phyloP scores from a whole-genome alignment of 1,140 invertebrate genomes.

The Batillaria attramentaria region DNA sequence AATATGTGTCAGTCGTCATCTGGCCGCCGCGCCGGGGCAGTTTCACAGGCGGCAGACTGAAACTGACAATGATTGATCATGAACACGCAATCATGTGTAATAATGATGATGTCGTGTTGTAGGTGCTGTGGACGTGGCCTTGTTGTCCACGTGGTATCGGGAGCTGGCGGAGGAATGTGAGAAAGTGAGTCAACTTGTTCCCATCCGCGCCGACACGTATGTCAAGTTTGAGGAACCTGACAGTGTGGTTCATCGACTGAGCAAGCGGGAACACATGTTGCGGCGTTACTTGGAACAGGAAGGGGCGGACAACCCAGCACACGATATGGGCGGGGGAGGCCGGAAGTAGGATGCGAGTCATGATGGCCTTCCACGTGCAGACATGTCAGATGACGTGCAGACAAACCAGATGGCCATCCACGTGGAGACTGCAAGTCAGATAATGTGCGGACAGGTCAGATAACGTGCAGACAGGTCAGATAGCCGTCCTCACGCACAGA shows the following conservation, averaged over 20 bases:
- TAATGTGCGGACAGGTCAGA: neutral
- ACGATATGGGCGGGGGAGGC: neutral
- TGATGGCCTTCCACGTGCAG: neutral
- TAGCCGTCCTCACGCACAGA: neutral
- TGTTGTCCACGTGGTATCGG: constrained; percentile 15
- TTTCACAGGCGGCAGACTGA: too few relatives aligned
- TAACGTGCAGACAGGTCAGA: neutral
- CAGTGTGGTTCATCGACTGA: neutral
- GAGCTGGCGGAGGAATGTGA: constrained; percentile 24
- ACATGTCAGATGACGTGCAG: neutral
- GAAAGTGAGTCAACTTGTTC: constrained; percentile 6
- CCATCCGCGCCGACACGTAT: constrained; percentile 22
- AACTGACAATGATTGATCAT: too few relatives aligned
- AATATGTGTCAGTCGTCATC: too few relatives aligned
- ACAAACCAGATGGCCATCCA: neutral
- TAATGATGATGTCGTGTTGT: too few relatives aligned
- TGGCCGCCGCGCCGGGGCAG: too few relatives aligned
- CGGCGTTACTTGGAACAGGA: constrained; percentile 10
- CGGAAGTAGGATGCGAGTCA: neutral
- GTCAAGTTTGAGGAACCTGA: constrained; percentile 14
- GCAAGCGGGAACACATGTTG: neutral
- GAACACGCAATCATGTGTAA: too few relatives aligned
- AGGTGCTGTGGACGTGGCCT: neutral
- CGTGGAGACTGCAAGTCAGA: neutral
- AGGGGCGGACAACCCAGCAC: neutral